phyloP scores from a whole-genome alignment of 1,140 invertebrate species.

The Bombus waltoni region DNA sequence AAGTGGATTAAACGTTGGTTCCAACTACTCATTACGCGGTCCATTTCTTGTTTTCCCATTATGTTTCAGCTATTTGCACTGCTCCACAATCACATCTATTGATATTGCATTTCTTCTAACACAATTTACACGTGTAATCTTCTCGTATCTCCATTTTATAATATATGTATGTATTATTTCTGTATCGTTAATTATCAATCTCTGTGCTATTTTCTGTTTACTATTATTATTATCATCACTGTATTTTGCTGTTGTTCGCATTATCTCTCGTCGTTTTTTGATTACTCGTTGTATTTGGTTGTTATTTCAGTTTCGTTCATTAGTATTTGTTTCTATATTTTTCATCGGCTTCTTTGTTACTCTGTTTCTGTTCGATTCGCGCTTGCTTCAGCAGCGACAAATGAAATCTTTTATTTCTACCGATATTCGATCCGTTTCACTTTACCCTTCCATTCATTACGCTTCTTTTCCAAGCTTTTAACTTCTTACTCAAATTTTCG shows the following conservation, averaged over 20 bases:
- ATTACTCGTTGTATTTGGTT: neutral
- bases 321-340: neutral
- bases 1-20: conserved; percentile 13
- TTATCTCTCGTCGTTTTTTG: neutral
- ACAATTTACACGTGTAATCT: no score
- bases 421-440: neutral
- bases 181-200: no score
- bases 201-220: no score
- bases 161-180: no score
- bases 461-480: neutral
- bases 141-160: neutral
- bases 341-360: neutral
- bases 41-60: conserved; percentile 2
- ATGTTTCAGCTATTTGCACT: neutral
- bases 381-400: neutral
- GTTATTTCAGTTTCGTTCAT: neutral
- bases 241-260: neutral
- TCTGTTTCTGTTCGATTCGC: neutral
- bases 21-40: neutral
- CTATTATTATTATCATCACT: neutral
- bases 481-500: neutral
- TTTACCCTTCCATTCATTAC: neutral
- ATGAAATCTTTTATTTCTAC: neutral
- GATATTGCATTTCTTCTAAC: no score
- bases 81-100: neutral